Conservation (phyloP, 2,113 vertebrate genomes). For the Pollimyrus isidori region DNA sequence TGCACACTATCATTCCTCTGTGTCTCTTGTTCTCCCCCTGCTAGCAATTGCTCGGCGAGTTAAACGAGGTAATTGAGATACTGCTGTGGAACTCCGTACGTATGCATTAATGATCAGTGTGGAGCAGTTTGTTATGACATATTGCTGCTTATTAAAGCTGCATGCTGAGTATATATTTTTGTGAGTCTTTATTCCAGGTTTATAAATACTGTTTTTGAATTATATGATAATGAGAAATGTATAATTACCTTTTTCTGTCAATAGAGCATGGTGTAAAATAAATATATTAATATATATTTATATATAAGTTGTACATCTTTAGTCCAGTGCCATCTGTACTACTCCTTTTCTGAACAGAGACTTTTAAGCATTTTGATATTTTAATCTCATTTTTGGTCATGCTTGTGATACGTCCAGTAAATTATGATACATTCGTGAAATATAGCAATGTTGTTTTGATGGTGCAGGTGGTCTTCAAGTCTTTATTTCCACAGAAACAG, state of each 20-base stretch:
- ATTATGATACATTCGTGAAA: neutral
- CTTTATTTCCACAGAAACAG: conserved; percentile 70
- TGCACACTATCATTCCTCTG: conserved; percentile 25
- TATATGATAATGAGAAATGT: neutral
- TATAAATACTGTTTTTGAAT: neutral
- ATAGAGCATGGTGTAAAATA: neutral
- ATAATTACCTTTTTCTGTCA: neutral
- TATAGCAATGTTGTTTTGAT: neutral
- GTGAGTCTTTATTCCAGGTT: neutral
- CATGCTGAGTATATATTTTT: neutral
- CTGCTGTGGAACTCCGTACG: neutral
- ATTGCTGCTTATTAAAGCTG: neutral
- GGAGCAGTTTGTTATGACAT: neutral
- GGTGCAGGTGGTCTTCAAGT: neutral
- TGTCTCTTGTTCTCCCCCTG: conserved; percentile 40
- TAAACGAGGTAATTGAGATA: conserved; percentile 81
- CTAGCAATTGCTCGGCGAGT: conserved; percentile 91
- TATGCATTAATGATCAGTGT: neutral
- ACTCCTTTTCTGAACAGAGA: neutral
- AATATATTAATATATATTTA: neutral
- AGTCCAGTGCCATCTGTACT: neutral
- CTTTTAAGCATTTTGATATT: neutral
- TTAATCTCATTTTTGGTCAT: neutral
- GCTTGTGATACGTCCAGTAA: neutral
- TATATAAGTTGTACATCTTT: neutral